Base-by-base conservation (phyloP, 2,888 invertebrate genomes). In the Candidula unifasciata region DNA sequence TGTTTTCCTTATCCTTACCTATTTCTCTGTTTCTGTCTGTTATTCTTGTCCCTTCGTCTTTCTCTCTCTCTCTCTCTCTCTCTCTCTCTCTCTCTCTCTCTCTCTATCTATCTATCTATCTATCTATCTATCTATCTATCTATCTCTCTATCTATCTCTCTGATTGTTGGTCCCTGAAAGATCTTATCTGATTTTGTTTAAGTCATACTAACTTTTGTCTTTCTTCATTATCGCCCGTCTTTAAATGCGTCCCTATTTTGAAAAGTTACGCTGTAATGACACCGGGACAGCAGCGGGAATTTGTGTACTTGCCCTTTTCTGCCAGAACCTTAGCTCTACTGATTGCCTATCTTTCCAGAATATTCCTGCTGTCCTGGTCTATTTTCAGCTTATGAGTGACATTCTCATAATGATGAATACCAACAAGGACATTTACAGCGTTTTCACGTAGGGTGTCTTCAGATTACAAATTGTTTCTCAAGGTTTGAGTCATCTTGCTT, bases 101-200 rank as follows among this genome's bases (percentile, higher is more conserved):
- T 73, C 33, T 73, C 37, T 73, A 33, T 73, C 37, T 35, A 33
- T 73, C 37, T 73, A 33, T 73, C 37, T n/a, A n/a, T 73, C 33
- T 73, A 2, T 35, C 73, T 73, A 5, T 73, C 73, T 73, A 24
- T 73, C 73, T 35, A 33, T 73, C 73, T 33, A 2, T 6, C 44
- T 44, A 44, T 44, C 44, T 44, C 44, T 44, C 5, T 44, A 3
- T 44, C 44, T 44, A 10, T 44, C 44, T 6, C 44, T 44, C 3
- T 44, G 3, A 6, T 44, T 44, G 10, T 44, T 10, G n/a, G n/a
- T 44, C 44, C 44, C 44, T n/a, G n/a, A n/a, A n/a, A n/a, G n/a
- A n/a, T n/a, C n/a, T n/a, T n/a, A n/a, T n/a, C n/a, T n/a, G n/a
- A n/a, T n/a, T n/a, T n/a, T n/a, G n/a, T n/a, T n/a, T n/a, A n/a